These are phyloP conservation scores for Coelogynopora nodosa DNA, from an alignment of 2,888 invertebrate genomes.

Conservation along the genomic window DNA sequence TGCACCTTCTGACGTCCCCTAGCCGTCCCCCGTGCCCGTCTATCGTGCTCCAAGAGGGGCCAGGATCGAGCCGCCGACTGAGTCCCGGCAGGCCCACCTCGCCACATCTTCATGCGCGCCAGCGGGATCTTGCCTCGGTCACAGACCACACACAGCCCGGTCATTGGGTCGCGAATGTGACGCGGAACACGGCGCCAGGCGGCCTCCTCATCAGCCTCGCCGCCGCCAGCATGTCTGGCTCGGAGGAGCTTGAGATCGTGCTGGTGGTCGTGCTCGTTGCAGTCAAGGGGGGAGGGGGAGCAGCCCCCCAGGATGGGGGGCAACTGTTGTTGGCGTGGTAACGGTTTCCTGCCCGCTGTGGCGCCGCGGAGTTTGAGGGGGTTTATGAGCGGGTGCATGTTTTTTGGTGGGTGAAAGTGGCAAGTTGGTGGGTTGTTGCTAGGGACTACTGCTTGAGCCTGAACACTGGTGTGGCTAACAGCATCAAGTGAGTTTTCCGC, in stretches of 20 bases:
- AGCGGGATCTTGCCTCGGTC: slow-evolving; percentile 26
- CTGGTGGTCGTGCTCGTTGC: not conserved
- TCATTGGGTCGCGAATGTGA: slow-evolving; percentile 21
- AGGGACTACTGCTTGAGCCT: too few relatives aligned
- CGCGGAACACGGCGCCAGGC: not conserved
- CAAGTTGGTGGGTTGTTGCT: too few relatives aligned
- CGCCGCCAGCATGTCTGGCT: not conserved
- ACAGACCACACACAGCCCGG: slow-evolving; percentile 37
- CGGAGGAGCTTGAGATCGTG: not conserved
- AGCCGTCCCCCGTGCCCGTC: not conserved
- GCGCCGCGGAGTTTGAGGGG: not conserved
- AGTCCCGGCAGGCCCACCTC: not conserved
- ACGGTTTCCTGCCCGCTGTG: not conserved
- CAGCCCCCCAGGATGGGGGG: not conserved
- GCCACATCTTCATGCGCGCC: not conserved
- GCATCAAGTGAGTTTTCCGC: too few relatives aligned
- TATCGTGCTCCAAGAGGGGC: not conserved
- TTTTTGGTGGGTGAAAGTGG: too few relatives aligned
- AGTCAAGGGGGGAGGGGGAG: not conserved
- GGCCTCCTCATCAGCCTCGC: not conserved
- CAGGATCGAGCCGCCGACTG: not conserved
- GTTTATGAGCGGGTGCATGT: not conserved
- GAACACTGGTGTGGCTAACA: too few relatives aligned
- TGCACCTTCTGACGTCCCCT: not conserved
- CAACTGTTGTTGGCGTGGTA: too few relatives aligned